These are phyloP conservation scores for Gymnopithys bicolor DNA, from an alignment of 2,797 vertebrate species.

Conservation along the genomic window DNA sequence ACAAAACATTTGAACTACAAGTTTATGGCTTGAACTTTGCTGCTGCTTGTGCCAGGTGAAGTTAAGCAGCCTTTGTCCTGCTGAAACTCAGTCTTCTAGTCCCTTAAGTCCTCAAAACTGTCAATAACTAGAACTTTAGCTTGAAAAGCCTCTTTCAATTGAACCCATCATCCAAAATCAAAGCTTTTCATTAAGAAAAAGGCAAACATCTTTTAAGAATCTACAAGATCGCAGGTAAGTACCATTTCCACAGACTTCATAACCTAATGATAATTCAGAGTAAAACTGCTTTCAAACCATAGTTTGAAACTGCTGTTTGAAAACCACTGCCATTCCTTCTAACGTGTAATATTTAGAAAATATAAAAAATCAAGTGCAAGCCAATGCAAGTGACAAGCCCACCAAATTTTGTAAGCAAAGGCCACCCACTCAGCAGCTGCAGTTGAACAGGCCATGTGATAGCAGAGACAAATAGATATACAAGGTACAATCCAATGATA, in stretches of 20 bases:
- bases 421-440: constrained; percentile 67
- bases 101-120: background rate
- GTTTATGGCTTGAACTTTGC: background rate
- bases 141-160: background rate
- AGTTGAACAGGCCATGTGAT: constrained; percentile 40
- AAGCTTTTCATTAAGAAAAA: background rate
- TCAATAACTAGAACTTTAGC: background rate
- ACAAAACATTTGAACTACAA: background rate
- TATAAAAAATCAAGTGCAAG: background rate
- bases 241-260: background rate
- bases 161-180: background rate
- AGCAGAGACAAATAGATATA: constrained; percentile 8
- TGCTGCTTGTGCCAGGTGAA: background rate
- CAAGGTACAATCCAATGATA: background rate
- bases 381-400: background rate
- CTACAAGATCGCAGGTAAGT: background rate
- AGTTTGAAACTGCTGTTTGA: background rate
- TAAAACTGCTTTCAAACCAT: background rate
- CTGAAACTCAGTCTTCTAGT: background rate
- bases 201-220: background rate
- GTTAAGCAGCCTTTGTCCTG: background rate
- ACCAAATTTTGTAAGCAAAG: background rate
- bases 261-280: background rate
- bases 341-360: background rate
- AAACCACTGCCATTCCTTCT: background rate